Base-by-base conservation (phyloP, 2,888 invertebrate genomes). In the Tinea trinotella region DNA sequence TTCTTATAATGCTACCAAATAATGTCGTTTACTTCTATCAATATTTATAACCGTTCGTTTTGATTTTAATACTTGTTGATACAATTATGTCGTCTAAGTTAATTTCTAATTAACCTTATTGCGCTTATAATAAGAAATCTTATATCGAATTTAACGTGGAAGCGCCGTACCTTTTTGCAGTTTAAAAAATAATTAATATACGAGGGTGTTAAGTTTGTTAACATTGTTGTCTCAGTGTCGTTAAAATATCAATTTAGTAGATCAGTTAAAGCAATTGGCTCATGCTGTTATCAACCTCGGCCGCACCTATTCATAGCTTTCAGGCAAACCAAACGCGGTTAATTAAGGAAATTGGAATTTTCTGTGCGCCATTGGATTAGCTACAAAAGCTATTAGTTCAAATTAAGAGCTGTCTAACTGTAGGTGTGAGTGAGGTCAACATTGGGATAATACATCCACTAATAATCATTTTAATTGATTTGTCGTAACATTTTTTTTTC, bases 331-430 rank as follows among this genome's bases (percentile, higher is more conserved):
- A 62, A 68, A 64, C 68, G 70, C 70, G 70, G 76, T 84, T 85
- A 83, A 85, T 85, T 84, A 85, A 81, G 80, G 82, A 84, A 85
- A 85, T 85, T 84, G 84, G 78, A 78, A 74, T 82, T 84, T 84
- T 83, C 76, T 80, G 73, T 70, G 66, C 71, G 67, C 72, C 72
- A 74, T 75, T 78, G 80, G 78, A 80, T 81, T 79, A 78, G 70
- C 75, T 68, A 70, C 70, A 70, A 67, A 73, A 77, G 80, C 84
- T 84, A 85, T 84, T 85, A 85, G 80, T 83, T 79, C 76, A 79
- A 82, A 85, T 85, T 84, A 85, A 76, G 76, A 80, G 71, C 75
- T 76, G 76, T 71, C 74, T 71, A 67, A 64, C 61, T 61, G 64
- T 63, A 62, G 63, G 64, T 64, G 65, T 66, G 65, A 63, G 64